A percentile compares a stretch with the other conserved stretches of the same genome.
Conservation (phyloP, 1,140 invertebrate genomes). For the Caligus rogercresseyi region DNA sequence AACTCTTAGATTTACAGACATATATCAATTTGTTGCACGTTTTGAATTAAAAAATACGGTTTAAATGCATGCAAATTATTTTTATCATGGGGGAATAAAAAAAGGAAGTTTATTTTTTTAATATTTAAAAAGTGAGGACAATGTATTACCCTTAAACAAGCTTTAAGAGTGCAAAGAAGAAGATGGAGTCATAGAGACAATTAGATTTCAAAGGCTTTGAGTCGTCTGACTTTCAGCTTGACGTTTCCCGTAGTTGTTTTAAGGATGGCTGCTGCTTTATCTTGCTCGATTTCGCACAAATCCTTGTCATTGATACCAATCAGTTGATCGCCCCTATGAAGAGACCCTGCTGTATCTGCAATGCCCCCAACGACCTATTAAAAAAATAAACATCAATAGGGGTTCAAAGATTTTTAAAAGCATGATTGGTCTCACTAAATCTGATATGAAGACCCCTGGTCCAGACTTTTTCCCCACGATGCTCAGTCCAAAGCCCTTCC, state of each 20-base stretch:
- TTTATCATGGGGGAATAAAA: neutral
- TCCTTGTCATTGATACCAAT: constrained; percentile 73
- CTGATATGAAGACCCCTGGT: constrained; percentile 77
- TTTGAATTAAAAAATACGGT: neutral
- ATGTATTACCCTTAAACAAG: too few species aligned
- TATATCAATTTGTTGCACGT: neutral
- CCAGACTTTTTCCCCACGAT: constrained; percentile 66
- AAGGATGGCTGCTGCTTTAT: constrained; percentile 67
- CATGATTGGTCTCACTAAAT: constrained; percentile 47
- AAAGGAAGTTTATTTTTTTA: too few species aligned
- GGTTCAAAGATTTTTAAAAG: neutral
- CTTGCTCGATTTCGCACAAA: constrained; percentile 55
- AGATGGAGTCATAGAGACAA: neutral
- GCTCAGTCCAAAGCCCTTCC: constrained; percentile 76
- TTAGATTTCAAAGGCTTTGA: constrained; percentile 36
- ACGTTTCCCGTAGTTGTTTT: constrained; percentile 61
- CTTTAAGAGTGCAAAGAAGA: too few species aligned
- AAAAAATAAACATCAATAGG: neutral
- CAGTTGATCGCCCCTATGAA: constrained; percentile 86
- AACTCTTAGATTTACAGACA: neutral
- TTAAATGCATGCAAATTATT: neutral
- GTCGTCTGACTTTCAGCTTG: constrained; percentile 55
- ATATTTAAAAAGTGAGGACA: too few species aligned
- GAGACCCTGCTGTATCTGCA: constrained; percentile 71
- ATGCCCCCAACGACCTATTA: constrained; percentile 46